phyloP scores from a whole-genome alignment of 37 sponge, comb jelly and placozoan genomes.

The Haliclona indistincta region DNA sequence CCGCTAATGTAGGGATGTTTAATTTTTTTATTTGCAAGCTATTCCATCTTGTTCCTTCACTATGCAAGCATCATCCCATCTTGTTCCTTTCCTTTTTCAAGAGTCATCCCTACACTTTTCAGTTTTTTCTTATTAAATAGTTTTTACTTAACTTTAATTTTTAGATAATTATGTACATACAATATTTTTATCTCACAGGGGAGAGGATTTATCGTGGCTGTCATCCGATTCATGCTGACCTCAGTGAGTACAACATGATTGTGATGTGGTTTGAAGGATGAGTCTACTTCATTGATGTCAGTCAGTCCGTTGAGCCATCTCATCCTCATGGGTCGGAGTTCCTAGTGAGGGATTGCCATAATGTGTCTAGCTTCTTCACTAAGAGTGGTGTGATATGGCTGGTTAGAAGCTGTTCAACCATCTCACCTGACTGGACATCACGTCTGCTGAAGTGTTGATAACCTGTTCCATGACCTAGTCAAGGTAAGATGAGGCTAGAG shows the following conservation, averaged over 20 bases:
- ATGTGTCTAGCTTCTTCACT: slow-evolving; percentile 78
- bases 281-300: slow-evolving; percentile 91
- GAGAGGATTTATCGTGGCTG: slow-evolving; percentile 78
- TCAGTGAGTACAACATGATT: slow-evolving; percentile 94
- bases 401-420: slow-evolving; percentile 71
- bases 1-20: too few relatives aligned
- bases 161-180: too few relatives aligned
- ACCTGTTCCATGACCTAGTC: too few relatives aligned
- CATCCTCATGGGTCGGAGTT: slow-evolving; percentile 87
- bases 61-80: too few relatives aligned
- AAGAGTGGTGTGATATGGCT: slow-evolving; percentile 42
- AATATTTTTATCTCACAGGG: too few relatives aligned
- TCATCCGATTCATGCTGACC: slow-evolving; percentile 93
- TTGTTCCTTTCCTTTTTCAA: too few relatives aligned
- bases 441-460: slow-evolving; percentile 25
- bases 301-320: slow-evolving; percentile 94
- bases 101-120: too few relatives aligned
- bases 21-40: too few relatives aligned
- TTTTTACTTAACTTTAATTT: too few relatives aligned
- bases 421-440: slow-evolving; percentile 57
- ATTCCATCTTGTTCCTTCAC: too few relatives aligned
- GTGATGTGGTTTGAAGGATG: slow-evolving; percentile 86
- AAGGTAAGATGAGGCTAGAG: too few relatives aligned
- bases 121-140: too few relatives aligned
- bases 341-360: slow-evolving; percentile 88